Conservation (phyloP, 2,797 vertebrate species). For the Macroramphosus scolopax region DNA sequence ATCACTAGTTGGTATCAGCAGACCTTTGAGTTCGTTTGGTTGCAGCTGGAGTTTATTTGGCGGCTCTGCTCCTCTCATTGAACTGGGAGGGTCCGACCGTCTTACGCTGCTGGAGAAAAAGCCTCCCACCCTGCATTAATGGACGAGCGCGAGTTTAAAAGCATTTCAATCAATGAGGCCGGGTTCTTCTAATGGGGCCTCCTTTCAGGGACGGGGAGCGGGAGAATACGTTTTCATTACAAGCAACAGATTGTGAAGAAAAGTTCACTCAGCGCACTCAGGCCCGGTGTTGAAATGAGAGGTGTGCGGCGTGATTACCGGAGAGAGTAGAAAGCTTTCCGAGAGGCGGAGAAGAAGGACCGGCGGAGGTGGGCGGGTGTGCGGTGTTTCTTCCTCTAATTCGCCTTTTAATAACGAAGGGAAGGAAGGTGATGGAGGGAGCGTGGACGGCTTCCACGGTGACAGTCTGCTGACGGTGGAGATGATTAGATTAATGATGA, state of each 20-base stretch:
- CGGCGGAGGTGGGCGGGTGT: no score
- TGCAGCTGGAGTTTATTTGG: conserved; percentile 13
- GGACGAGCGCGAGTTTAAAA: conserved; percentile 74
- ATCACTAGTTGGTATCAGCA: conserved; percentile 20
- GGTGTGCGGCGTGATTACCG: conserved; percentile 62
- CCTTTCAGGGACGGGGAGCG: conserved; percentile 71
- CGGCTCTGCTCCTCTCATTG: conserved; percentile 26
- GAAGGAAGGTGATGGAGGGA: no score
- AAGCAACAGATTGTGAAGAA: conserved; percentile 59
- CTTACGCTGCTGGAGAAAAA: no score
- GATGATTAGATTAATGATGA: no score
- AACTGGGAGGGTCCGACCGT: conserved; percentile 50
- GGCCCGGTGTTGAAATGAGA: conserved; percentile 73
- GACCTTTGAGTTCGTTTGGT: conserved; percentile 25
- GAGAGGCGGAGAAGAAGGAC: conserved; percentile 47
- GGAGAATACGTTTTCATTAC: conserved; percentile 77
- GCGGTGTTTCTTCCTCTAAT: no score
- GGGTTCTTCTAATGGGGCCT: conserved; percentile 74
- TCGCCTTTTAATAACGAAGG: no score
- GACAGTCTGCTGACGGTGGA: no score
- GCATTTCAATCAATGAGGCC: conserved; percentile 79
- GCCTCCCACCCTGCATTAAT: conserved; percentile 63
- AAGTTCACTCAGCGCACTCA: conserved; percentile 60
- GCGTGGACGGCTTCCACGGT: no score
- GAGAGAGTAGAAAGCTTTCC: conserved; percentile 62